Percentiles rank a stretch among this genome's conserved stretches.
Evolutionary conservation across 2,797 vertebrate genomes (phyloP).

Genomic region (Rhinophrynus dorsalis): DNA sequence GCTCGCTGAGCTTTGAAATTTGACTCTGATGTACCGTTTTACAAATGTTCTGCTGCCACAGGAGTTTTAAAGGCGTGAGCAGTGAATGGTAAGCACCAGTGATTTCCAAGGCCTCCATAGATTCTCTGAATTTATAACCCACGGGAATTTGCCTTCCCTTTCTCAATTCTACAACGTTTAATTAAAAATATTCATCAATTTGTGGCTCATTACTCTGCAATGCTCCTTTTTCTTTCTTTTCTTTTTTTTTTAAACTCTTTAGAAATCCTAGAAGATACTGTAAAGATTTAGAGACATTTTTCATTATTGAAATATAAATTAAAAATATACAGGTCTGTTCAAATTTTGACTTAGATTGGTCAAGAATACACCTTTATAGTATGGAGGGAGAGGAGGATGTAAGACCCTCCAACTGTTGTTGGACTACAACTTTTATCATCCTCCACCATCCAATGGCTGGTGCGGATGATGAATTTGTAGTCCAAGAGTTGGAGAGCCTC

Average conservation of each 20-base stretch:
- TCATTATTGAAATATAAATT: not conserved
- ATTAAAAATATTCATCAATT: constrained; percentile 49
- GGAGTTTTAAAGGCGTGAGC: constrained; percentile 38
- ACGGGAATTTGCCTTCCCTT: constrained; percentile 48
- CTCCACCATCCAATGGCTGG: too few species aligned
- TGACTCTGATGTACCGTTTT: constrained; percentile 41
- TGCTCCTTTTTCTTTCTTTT: not conserved
- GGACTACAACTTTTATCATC: too few species aligned
- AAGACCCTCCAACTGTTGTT: too few species aligned
- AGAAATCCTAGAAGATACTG: not conserved
- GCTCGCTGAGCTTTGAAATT: constrained; percentile 25
- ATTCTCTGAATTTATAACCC: constrained; percentile 43
- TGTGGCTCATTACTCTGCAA: constrained; percentile 40
- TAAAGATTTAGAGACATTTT: constrained; percentile 4
- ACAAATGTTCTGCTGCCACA: constrained; percentile 38
- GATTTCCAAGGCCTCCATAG: constrained; percentile 48
- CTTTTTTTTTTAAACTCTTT: too few species aligned
- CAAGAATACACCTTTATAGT: too few species aligned
- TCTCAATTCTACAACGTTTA: constrained; percentile 20
- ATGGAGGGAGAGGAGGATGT: too few species aligned
- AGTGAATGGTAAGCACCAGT: constrained; percentile 19
- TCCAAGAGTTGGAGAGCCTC: too few species aligned
- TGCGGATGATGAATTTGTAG: too few species aligned
- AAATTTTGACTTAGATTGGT: too few species aligned
- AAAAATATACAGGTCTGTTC: too few species aligned